These are phyloP conservation scores for Elachura formosa DNA, from an alignment of 2,113 vertebrate genomes.

Conservation along the genomic window DNA sequence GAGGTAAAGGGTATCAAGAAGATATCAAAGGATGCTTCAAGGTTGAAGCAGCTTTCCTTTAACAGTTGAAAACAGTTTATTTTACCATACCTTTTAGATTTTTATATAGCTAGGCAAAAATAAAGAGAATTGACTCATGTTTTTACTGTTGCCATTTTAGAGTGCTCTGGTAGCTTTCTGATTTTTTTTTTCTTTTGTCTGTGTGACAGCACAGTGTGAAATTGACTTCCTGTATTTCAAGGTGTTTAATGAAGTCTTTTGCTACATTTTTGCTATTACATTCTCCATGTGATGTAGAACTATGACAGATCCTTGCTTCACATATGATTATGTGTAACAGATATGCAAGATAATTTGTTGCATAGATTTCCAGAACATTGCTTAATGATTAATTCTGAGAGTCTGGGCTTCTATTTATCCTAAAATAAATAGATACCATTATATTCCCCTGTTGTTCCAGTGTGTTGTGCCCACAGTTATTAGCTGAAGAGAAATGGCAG, in stretches of 20 bases:
- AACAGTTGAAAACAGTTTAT: background rate
- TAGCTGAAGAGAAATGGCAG: background rate
- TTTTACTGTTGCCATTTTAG: background rate
- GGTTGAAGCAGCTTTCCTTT: background rate
- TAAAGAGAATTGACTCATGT: background rate
- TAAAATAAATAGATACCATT: background rate
- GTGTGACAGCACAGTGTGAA: background rate
- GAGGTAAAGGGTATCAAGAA: background rate
- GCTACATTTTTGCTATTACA: background rate
- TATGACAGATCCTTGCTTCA: background rate
- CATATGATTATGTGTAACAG: background rate
- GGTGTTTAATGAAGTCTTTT: background rate
- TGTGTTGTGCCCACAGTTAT: background rate
- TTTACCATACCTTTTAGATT: background rate
- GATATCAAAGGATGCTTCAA: background rate
- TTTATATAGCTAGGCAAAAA: background rate
- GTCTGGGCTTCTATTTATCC: background rate
- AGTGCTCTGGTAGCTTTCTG: background rate
- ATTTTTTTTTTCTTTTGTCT: background rate
- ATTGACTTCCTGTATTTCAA: background rate
- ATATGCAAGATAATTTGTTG: background rate
- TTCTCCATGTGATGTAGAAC: background rate
- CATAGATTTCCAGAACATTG: background rate
- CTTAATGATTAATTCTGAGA: background rate
- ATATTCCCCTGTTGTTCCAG: background rate